These are phyloP conservation scores for Ailuropoda melanoleuca DNA, from an alignment of 2,113 vertebrate species.

Conservation along the genomic window DNA sequence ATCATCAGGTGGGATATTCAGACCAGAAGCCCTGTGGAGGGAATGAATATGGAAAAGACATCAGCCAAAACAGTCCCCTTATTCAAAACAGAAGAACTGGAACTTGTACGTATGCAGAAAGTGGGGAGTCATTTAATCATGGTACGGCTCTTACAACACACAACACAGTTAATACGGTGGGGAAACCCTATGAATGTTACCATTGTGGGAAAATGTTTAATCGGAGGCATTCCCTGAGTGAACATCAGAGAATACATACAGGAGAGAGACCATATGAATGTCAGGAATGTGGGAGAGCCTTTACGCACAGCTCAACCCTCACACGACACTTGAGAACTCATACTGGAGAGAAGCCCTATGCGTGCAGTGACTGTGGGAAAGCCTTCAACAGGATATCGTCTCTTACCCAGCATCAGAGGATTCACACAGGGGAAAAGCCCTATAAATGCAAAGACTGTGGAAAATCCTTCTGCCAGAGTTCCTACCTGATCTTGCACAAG, in stretches of 20 bases:
- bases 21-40: neutral
- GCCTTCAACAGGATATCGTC: slow-evolving; percentile 44
- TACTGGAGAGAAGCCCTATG: slow-evolving; percentile 32
- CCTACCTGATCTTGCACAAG: slow-evolving; percentile 38
- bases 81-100: neutral
- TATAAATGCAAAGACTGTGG: slow-evolving; percentile 54
- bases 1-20: neutral
- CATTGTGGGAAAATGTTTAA: slow-evolving; percentile 39
- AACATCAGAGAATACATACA: slow-evolving; percentile 27
- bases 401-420: slow-evolving; percentile 43
- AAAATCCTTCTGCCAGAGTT: slow-evolving; percentile 56
- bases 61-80: neutral
- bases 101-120: neutral
- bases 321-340: slow-evolving; percentile 37
- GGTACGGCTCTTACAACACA: neutral
- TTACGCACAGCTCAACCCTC: slow-evolving; percentile 6
- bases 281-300: slow-evolving; percentile 13
- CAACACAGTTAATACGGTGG: neutral
- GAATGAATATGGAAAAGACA: neutral
- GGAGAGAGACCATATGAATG: slow-evolving; percentile 26
- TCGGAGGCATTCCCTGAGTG: slow-evolving; percentile 29
- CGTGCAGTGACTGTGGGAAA: neutral
- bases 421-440: slow-evolving; percentile 38
- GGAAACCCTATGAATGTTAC: slow-evolving; percentile 10
- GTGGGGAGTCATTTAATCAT: neutral